A percentile compares a stretch with the other conserved stretches of the same genome.
These are phyloP conservation scores for Rhingia campestris DNA, from an alignment of 2,888 invertebrate species.

Conservation along the genomic window DNA sequence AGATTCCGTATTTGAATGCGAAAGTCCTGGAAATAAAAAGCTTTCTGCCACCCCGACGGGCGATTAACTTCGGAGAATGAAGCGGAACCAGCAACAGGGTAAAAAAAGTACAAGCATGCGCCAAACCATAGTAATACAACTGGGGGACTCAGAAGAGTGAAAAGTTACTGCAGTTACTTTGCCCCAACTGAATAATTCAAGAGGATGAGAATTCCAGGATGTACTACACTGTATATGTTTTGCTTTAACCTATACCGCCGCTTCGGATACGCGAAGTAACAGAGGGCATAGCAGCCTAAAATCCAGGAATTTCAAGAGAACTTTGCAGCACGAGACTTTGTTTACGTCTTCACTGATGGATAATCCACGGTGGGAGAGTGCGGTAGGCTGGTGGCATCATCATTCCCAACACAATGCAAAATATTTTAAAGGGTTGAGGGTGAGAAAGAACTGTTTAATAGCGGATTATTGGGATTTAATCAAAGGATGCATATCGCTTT, in stretches of 20 bases:
- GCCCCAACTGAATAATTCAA: slow-evolving; percentile 59
- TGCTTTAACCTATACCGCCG: neutral
- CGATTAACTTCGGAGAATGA: slow-evolving; percentile 4
- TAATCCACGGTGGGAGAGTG: neutral
- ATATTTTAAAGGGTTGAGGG: neutral
- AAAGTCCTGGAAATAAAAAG: slow-evolving; percentile 68
- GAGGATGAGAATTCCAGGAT: slow-evolving; percentile 45
- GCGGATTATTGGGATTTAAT: slow-evolving; percentile 40
- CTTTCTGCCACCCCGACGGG: slow-evolving; percentile 20
- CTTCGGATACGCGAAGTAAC: slow-evolving; percentile 17
- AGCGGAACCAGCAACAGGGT: slow-evolving; percentile 62
- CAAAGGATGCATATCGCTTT: slow-evolving; percentile 1
- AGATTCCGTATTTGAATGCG: slow-evolving; percentile 17
- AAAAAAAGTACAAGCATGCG: slow-evolving; percentile 62
- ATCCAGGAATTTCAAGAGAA: slow-evolving; percentile 7
- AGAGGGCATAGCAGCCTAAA: slow-evolving; percentile 41
- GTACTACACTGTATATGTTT: slow-evolving; percentile 14
- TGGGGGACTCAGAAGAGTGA: slow-evolving; percentile 8
- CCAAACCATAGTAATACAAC: slow-evolving; percentile 3
- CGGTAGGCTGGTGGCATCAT: neutral
- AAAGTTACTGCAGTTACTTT: slow-evolving; percentile 71
- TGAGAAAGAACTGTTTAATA: slow-evolving; percentile 22
- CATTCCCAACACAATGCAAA: neutral
- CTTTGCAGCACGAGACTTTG: slow-evolving; percentile 56
- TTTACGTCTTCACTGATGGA: slow-evolving; percentile 39